Evolutionary conservation across 1,140 invertebrate genomes (phyloP), one percentile per base, ranked within the genome.

Genomic region (Cydia amplana): DNA sequence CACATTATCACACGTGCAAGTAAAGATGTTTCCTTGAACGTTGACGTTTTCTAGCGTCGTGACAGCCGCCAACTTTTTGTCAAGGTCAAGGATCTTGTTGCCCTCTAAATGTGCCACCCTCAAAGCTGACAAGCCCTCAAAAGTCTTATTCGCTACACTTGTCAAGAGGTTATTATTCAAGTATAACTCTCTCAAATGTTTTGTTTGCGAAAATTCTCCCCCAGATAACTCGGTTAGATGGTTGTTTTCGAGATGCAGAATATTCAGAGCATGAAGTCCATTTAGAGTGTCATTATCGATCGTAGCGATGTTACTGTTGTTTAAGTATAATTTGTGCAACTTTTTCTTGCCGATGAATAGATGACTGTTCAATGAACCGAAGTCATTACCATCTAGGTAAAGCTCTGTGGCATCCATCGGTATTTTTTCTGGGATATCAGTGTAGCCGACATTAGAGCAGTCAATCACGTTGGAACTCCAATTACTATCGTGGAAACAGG

Each of bases 331-430:
- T 73, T 97, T 95, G 84, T 95, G 95, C 60, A 98, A 93, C 88
- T 97, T 97, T 85, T 97, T 97, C 74, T 97, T 95, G 0, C 97
- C 97, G 79, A 98, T 97, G 84, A 98, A 97, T 36, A 97, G 95
- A 84, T 98, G 97, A 83, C 96, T 97, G 16, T 95, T 95, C 1
- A 98, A 91, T 72, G 96, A 94, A 1, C 94, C 95, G 80, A 98
- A 95, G 83, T 96, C 95, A 87, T 97, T 98, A 1, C 97, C 97
- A 86, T 98, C 97, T 14, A 98, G 94, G 89, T 97, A 98, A 20
- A 98, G 95, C 88, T 97, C 96, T 6, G 97, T 98, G 5, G 97
- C 96, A 87, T 98, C 97, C 97, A 98, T 98, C 0, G 97, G 97
- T 78, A 98, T 95, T 81, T 96, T 95, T 78, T 95, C 95, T 0